Base-by-base conservation (phyloP, 92 coral and sea anemone species). In the Blastomussa wellsi region DNA sequence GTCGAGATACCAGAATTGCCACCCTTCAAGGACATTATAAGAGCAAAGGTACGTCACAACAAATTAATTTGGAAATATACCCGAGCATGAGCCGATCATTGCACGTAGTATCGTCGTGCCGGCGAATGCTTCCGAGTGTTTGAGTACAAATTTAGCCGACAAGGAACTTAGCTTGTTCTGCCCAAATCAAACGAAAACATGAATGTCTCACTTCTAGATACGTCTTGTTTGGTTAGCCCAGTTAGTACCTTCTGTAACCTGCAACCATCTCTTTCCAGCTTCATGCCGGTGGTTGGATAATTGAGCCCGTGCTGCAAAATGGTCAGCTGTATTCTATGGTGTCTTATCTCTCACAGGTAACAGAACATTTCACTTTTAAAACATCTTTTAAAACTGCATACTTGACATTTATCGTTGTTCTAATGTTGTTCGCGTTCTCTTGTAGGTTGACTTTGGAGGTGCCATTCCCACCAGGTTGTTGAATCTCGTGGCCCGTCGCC, bases 291-390 rank as follows among this genome's bases (percentile, higher is more conserved):
- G 99, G 99, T 22, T 96, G 96, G 96, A 95, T 94, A 75, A 88
- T 96, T 84, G 99, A 96, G 88, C 98, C 99, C 33, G 91, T 94
- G 76, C 88, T 93, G 48, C 98, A 94, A 78, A 84, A 94, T 85
- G 98, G 99, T 41, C 99, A 95, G 88, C 82, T 94, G 84, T 93
- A 92, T 85, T 92, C 98, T 5, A 91, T 96, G 99, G 99, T 96
- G 38, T 90, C 98, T 13, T 96, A 96, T 78, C 88, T 96, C 66
- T 86, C 96, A 1, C 99, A 96, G 99, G 99, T 96, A 92, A 68
- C 57, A 72, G 24, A 15, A 24, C n/a, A 14, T 22, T 2, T 5
- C 7, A 20, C 6, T 57, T 57, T 57, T 22, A 57, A 31, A 7
- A 31, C 5, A 15, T 9, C 9, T 10, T 1, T 44, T 1, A 24